These are phyloP conservation scores for Pterobdella sp. DNA, from an alignment of 2,888 invertebrate genomes.

Conservation along the genomic window DNA sequence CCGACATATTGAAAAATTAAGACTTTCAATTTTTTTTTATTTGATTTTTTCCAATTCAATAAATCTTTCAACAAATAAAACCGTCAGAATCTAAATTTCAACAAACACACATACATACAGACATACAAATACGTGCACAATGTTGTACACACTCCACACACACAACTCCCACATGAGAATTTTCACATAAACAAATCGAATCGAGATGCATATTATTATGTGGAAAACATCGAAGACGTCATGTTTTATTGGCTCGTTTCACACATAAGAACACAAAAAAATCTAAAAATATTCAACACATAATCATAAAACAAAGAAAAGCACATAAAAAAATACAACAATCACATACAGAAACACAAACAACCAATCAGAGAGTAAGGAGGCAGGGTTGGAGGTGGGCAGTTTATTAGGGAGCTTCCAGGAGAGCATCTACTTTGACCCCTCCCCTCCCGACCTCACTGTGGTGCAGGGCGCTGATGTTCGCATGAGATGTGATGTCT, in stretches of 20 bases:
- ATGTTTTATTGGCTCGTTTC: not conserved
- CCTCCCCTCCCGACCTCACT: conserved; percentile 45
- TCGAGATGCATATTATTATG: not conserved
- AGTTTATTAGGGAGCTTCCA: conserved; percentile 33
- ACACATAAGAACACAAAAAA: not conserved
- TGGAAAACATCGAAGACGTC: not conserved
- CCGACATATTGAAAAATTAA: too few species aligned
- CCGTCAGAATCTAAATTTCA: too few species aligned
- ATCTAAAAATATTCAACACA: not conserved
- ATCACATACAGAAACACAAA: not conserved
- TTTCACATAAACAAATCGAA: too few species aligned
- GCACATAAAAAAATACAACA: not conserved
- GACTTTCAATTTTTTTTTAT: too few species aligned
- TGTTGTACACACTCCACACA: too few species aligned
- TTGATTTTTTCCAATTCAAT: too few species aligned
- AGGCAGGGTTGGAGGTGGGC: not conserved
- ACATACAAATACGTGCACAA: not conserved
- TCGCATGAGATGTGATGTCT: conserved; percentile 44
- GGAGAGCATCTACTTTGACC: conserved; percentile 49
- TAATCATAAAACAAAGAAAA: not conserved
- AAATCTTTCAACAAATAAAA: too few species aligned
- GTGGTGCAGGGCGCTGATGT: conserved; percentile 45
- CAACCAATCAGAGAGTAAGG: not conserved
- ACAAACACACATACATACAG: not conserved
- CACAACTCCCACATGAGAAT: too few species aligned